Evolutionary conservation across 2,888 invertebrate species (phyloP).

Genomic region (Torymus auratus): DNA sequence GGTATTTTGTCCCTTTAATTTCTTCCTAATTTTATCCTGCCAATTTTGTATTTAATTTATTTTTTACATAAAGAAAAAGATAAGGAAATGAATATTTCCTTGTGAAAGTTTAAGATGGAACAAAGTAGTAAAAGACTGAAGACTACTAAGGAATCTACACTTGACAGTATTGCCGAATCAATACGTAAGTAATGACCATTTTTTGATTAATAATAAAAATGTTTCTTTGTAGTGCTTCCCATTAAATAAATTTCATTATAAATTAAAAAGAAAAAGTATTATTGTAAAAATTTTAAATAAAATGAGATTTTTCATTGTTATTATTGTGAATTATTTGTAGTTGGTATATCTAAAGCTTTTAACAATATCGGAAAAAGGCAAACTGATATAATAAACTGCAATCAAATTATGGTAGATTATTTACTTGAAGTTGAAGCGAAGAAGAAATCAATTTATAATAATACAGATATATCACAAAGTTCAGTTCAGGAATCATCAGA

Average conservation of each 20-base stretch:
- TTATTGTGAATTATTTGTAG: constrained; percentile 72
- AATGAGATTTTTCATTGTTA: neutral
- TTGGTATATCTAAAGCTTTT: constrained; percentile 75
- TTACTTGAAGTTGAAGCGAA: constrained; percentile 73
- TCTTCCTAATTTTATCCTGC: neutral
- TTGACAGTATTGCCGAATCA: constrained; percentile 64
- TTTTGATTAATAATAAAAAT: neutral
- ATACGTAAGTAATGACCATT: constrained; percentile 62
- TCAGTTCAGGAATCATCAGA: neutral
- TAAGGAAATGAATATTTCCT: neutral
- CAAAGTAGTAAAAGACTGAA: constrained; percentile 61
- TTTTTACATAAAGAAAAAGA: neutral
- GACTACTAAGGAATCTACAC: constrained; percentile 60
- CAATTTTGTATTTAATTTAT: neutral
- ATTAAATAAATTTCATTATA: neutral
- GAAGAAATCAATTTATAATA: constrained; percentile 64
- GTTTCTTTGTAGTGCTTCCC: neutral
- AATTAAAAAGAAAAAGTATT: too few species aligned
- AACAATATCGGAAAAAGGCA: constrained; percentile 76
- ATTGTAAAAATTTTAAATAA: too few species aligned
- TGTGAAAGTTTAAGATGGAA: constrained; percentile 59
- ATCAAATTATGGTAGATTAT: constrained; percentile 77
- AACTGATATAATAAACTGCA: constrained; percentile 77
- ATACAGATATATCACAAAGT: neutral
- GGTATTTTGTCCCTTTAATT: too few species aligned